Evolutionary conservation across 2,888 invertebrate genomes (phyloP), one percentile per base, ranked within the genome.

Genomic region (Drosophila subquinaria): DNA sequence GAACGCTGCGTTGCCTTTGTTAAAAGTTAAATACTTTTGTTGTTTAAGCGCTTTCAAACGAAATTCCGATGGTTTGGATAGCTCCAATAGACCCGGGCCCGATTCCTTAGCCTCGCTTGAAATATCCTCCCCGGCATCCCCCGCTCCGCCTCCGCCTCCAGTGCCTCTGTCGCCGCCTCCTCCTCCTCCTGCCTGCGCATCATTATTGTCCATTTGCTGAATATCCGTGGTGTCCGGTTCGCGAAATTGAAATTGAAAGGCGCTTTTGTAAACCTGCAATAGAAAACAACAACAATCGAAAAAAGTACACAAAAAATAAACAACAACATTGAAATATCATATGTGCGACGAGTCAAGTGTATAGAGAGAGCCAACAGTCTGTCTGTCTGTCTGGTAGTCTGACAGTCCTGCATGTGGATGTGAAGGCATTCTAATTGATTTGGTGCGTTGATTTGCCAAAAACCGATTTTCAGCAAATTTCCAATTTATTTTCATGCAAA

Each of bases 51-150:
- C 92, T 82, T 90, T 92, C 79, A 92, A 89, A 76, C 93, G 91
- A 84, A 92, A 92, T 88, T 93, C 93, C 68, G 93, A 93, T 73
- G 93, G 93, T 73, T 89, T 91, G 57, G 93, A 91, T 67, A 92
- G 90, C 76, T 93, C 93, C 72, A 93, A 83, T 65, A 93, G 82
- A 56, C 92, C 92, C 51, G 89, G 90, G 2, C 79, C 86, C 43
- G 86, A 87, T 64, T 90, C 89, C 73, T 89, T 92, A 56, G 81
- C 75, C 51, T 84, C 83, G 47, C 79, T 83, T 48, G 82, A 81
- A 53, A 76, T 65, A 76, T 81, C 82, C 48, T 80, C 81, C 43
- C 73, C 81, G 38, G 62, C 73, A 47, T 76, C 78, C 15, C 73
- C 86, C 47, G 57, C 76, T 1, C 73, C 83, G 53, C 55, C 76